Conservation (phyloP, 2,113 vertebrate species). For the Epinephelus moara region DNA sequence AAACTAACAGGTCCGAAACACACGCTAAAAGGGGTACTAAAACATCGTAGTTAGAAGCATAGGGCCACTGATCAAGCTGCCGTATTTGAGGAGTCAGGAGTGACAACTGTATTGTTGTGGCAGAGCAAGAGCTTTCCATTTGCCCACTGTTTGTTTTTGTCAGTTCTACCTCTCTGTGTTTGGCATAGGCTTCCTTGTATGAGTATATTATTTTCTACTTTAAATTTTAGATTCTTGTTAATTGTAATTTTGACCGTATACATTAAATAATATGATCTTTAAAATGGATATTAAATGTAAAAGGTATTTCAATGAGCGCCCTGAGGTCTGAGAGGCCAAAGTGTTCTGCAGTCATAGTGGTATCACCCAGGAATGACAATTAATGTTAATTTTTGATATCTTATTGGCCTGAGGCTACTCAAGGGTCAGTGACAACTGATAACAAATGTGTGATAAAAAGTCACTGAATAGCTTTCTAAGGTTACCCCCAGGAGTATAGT, state of each 20-base stretch:
- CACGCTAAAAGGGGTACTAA: too few relatives aligned
- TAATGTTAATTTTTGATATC: constrained; percentile 39
- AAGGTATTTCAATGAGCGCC: not conserved
- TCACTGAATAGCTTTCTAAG: constrained; percentile 7
- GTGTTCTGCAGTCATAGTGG: not conserved
- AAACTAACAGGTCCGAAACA: too few relatives aligned
- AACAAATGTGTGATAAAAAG: constrained; percentile 47
- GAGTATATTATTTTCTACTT: not conserved
- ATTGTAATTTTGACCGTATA: not conserved
- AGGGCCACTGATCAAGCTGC: too few relatives aligned
- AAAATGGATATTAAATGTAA: constrained; percentile 2
- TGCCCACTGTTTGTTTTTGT: not conserved
- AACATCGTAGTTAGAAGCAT: too few relatives aligned
- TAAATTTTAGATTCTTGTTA: not conserved
- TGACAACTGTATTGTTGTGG: too few relatives aligned
- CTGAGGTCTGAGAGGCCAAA: constrained; percentile 1
- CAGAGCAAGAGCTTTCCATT: not conserved
- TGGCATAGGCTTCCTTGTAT: not conserved
- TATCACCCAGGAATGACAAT: constrained; percentile 11
- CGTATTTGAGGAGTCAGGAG: too few relatives aligned
- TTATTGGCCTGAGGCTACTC: not conserved
- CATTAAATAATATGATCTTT: not conserved
- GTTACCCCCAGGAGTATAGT: constrained; percentile 8
- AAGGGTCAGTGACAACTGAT: constrained; percentile 48
- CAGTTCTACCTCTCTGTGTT: not conserved